Conservation (phyloP, 2,888 invertebrate genomes). For the Empis livida region DNA sequence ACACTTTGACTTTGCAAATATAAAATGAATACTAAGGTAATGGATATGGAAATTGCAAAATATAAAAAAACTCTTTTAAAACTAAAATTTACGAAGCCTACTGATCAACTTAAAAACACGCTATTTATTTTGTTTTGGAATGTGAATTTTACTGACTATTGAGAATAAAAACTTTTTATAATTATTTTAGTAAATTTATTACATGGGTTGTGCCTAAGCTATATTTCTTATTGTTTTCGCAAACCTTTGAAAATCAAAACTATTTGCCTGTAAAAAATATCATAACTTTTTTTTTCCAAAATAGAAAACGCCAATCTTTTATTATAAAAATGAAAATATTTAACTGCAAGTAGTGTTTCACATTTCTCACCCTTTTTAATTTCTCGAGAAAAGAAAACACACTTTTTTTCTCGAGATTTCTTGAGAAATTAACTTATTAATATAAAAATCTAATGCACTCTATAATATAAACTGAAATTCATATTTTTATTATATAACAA, state of each 20-base stretch:
- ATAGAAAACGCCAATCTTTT: background rate
- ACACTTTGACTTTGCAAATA: background rate
- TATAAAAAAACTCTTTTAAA: background rate
- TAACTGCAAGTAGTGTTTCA: too few species aligned
- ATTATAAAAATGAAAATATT: background rate
- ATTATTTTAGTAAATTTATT: background rate
- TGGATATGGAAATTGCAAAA: background rate
- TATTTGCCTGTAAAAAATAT: background rate
- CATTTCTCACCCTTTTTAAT: too few species aligned
- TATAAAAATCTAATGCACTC: too few species aligned
- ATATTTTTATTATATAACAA: too few species aligned
- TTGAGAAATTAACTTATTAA: too few species aligned
- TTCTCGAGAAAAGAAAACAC: too few species aligned
- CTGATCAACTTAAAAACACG: background rate
- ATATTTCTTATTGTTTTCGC: background rate
- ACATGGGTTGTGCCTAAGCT: background rate
- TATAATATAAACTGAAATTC: too few species aligned
- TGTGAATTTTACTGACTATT: background rate
- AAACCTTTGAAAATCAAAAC: background rate
- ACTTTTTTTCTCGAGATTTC: too few species aligned
- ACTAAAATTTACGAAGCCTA: background rate
- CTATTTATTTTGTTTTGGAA: background rate
- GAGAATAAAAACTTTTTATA: background rate
- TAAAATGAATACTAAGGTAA: background rate
- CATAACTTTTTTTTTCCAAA: background rate